Evolutionary conservation across 2,797 vertebrate genomes (phyloP), one percentile per base, ranked within the genome.

Genomic region (Premnoplex brunnescens): DNA sequence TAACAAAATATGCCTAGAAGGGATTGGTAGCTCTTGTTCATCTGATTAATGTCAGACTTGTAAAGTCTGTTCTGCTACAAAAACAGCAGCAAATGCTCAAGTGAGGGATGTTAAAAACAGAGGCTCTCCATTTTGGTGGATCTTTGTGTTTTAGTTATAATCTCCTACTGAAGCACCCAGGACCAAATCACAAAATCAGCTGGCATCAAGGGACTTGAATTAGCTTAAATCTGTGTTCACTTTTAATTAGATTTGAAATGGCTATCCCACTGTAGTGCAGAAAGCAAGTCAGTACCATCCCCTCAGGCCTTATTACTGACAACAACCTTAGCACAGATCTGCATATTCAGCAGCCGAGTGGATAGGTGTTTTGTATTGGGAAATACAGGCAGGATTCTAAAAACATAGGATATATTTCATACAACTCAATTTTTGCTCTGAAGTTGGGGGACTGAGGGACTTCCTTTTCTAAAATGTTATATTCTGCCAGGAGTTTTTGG

Each of bases 191-290:
- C 34, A 41, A 68, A 78, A 83, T 85, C 83, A 88, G 12, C n/a
- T 86, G 55, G 79, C 64, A 43, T 85, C 39, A 43, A 78, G 85
- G 80, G 39, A 52, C 7, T 69, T 88, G 49, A 77, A 30, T n/a
- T 82, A 85, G 46, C 48, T 78, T 77, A 32, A 86, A 76, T 83
- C 63, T 43, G 49, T 73, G 72, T 81, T 94, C 93, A 37, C 54
- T 89, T 95, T 91, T 96, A 96, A 96, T 97, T 96, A 96, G 86
- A 81, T 88, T 90, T 95, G 91, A 96, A 96, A 85, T 75, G 66
- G 49, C 58, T 95, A 12, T 89, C 79, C 74, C 66, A 51, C 76
- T 85, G 55, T 60, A 91, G 32, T 69, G 41, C 71, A 85, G n/a
- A 52, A 88, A 48, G 85, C 66, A 23, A 91, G 75, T 72, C 75